Percentiles rank a stretch among this genome's conserved stretches.
These are phyloP conservation scores for Pollimyrus isidori DNA, from an alignment of 2,113 vertebrate species.

Conservation along the genomic window DNA sequence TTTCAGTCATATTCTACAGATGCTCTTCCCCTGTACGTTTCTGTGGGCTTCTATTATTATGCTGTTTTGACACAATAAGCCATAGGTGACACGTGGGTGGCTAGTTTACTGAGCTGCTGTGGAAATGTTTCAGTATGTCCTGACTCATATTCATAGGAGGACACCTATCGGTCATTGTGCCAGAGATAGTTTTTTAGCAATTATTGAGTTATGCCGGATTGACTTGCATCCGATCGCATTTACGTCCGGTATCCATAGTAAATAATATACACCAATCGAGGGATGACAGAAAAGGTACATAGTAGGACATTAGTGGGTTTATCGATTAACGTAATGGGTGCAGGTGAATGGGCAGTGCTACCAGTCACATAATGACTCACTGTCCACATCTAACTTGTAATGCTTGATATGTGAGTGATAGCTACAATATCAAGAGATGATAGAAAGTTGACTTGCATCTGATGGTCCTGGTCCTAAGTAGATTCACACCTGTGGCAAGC, in stretches of 20 bases:
- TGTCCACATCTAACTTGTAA: not conserved
- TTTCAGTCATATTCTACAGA: not conserved
- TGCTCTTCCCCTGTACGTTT: not conserved
- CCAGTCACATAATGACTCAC: not conserved
- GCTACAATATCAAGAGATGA: not conserved
- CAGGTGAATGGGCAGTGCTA: not conserved
- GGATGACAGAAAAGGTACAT: too few relatives aligned
- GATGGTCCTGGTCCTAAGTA: not conserved
- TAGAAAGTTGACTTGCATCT: not conserved
- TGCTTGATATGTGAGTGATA: not conserved
- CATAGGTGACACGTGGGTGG: too few relatives aligned
- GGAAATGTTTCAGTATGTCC: not conserved
- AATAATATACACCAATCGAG: too few relatives aligned
- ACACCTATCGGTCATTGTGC: not conserved
- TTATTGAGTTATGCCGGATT: not conserved
- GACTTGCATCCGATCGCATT: too few relatives aligned
- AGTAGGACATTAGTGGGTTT: not conserved
- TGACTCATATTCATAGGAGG: not conserved
- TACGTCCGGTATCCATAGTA: too few relatives aligned
- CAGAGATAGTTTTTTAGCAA: not conserved
- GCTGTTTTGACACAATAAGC: too few relatives aligned
- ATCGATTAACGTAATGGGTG: not conserved
- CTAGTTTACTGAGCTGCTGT: not conserved
- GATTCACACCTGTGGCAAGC: too few relatives aligned
- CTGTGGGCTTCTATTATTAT: too few relatives aligned